Base-by-base conservation (phyloP, 2,113 vertebrate genomes). In the Hydropotes inermis region DNA sequence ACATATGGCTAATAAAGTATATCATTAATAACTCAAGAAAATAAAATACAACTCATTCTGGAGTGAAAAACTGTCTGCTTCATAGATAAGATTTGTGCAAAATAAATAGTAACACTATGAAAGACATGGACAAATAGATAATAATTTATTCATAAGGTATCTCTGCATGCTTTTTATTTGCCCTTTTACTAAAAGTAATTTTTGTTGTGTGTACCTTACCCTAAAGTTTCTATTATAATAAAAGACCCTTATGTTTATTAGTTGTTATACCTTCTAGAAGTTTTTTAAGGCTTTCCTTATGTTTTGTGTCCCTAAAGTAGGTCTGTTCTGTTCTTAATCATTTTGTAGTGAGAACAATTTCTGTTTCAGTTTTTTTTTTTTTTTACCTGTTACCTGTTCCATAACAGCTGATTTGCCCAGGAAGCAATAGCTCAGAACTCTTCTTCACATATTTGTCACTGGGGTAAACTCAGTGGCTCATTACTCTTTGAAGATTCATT, bases 11-110 rank as follows among this genome's bases (percentile, higher is more conserved):
- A 97, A 95, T 81, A 96, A 86, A 95, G 8, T 70, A 1, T 78
- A 83, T 39, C 33, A 86, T 95, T 87, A 95, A 93, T 96, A 96
- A 90, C 94, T 95, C 81, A 96, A 67, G 50, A 89, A 95, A 97
- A 92, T 84, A 96, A 98, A 97, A 93, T 45, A 93, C 89, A 95
- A 85, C 13, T 70, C 78, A 95, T 90, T 96, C 85, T 88, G 43
- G n/a, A 88, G n/a, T 89, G 54, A 96, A 94, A 97, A 96, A 27
- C 74, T 78, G 9, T 50, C n/a, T 27, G 70, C 30, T 93, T 67
- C 43, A 60, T n/a, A 58, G 15, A 60, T 23, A 58, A 8, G 58
- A 95, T 95, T 61, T 98, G 81, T 89, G 85, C 13, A 94, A 93
- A 83, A 88, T 61, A 96, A 97, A 91, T 30, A 95, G 74, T 47